A percentile compares a stretch with the other conserved stretches of the same genome.
phyloP scores from a whole-genome alignment of 2,888 invertebrate genomes.

The Apoderus coryli region DNA sequence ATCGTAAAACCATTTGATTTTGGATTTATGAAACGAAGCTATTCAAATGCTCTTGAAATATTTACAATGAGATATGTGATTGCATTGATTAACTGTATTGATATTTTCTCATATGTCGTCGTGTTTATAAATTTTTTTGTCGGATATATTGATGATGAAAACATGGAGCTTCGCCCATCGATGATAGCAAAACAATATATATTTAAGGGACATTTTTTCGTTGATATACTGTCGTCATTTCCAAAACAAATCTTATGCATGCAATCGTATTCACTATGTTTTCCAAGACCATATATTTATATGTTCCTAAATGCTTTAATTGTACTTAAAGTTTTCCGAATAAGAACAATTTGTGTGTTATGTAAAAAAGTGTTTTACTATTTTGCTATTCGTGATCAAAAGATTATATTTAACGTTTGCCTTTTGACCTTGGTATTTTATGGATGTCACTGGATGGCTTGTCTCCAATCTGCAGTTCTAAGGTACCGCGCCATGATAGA shows the following conservation, averaged over 20 bases:
- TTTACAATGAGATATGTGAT: not conserved
- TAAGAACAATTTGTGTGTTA: conserved; percentile 5
- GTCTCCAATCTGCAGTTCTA: conserved; percentile 10
- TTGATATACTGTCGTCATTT: conserved; percentile 15
- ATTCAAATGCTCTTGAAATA: not conserved
- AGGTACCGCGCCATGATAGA: not conserved
- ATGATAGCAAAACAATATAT: conserved; percentile 15
- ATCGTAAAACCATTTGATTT: conserved; percentile 13
- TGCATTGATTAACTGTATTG: conserved; percentile 5
- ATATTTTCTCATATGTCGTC: conserved; percentile 12
- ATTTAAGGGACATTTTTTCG: conserved; percentile 14
- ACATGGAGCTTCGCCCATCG: conserved; percentile 10
- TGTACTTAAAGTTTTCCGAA: conserved; percentile 7
- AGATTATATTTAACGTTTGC: conserved; percentile 4
- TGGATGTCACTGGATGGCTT: conserved; percentile 10
- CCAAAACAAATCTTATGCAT: conserved; percentile 9
- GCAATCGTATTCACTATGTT: not conserved
- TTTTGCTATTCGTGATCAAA: not conserved
- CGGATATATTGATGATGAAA: conserved; percentile 11
- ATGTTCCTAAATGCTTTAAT: conserved; percentile 7
- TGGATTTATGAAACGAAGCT: conserved; percentile 8
- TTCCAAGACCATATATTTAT: not conserved
- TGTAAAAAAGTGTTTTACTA: conserved; percentile 1
- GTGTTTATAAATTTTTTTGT: conserved; percentile 16
- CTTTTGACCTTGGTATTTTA: conserved; percentile 1